Percentiles rank a stretch among this genome's conserved stretches.
Evolutionary conservation across 2,113 vertebrate species (phyloP).

Genomic region (Nyctibius bracteatus): DNA sequence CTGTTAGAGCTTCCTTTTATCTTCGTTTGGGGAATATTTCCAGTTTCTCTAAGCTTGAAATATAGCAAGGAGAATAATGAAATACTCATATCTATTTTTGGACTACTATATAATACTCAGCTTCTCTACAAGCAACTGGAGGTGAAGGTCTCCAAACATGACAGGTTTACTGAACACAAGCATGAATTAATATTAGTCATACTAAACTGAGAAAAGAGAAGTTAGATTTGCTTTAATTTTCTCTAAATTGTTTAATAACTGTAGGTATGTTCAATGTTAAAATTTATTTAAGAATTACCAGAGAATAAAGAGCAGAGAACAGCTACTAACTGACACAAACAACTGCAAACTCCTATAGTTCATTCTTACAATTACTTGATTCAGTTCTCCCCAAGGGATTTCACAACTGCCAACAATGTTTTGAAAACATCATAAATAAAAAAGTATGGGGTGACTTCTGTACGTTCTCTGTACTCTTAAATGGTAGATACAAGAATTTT

Average conservation of each 20-base stretch:
- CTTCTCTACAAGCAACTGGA: not conserved
- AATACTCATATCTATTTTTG: not conserved
- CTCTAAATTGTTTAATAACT: not conserved
- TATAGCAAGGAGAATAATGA: not conserved
- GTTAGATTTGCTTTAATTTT: not conserved
- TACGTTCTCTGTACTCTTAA: not conserved
- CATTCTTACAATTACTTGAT: not conserved
- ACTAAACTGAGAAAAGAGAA: not conserved
- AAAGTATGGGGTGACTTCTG: not conserved
- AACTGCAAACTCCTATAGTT: not conserved
- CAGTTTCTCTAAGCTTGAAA: not conserved
- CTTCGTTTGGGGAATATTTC: not conserved
- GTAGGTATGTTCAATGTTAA: not conserved
- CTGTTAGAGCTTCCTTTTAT: not conserved
- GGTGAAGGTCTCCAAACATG: not conserved
- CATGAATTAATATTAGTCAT: not conserved
- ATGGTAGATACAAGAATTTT: not conserved
- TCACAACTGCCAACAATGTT: not conserved
- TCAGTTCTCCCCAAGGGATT: not conserved
- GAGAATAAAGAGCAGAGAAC: not conserved
- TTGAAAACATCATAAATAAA: not conserved
- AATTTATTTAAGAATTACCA: not conserved
- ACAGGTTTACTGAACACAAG: not conserved
- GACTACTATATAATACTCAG: not conserved
- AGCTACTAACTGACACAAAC: not conserved